Evolutionary conservation across 1,140 invertebrate genomes (phyloP).

Genomic region (Pararge aegeria): DNA sequence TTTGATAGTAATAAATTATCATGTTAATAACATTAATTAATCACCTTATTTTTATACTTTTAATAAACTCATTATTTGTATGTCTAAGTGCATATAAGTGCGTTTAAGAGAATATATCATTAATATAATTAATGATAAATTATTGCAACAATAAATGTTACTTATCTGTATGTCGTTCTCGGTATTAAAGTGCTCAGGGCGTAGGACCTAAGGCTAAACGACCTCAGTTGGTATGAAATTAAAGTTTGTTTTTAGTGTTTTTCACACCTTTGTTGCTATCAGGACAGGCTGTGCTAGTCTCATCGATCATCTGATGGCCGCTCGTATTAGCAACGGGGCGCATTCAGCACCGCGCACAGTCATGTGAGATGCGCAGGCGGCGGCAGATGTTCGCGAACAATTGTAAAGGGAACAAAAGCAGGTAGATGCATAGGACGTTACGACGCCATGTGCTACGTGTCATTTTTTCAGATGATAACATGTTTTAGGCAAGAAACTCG

Average conservation of each 20-base stretch:
- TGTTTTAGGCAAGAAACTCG: slow-evolving; percentile 66
- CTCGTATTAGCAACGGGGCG: slow-evolving; percentile 32
- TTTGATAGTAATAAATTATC: not conserved
- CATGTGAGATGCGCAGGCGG: slow-evolving; percentile 46
- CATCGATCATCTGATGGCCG: slow-evolving; percentile 35
- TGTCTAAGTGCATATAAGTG: not conserved
- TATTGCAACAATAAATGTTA: not conserved
- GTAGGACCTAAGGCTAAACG: slow-evolving; percentile 33
- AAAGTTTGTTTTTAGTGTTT: slow-evolving; percentile 21
- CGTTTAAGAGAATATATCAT: not conserved
- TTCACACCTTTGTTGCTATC: not conserved
- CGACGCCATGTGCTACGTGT: slow-evolving; percentile 72
- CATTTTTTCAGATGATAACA: slow-evolving; percentile 70
- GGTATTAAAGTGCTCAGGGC: slow-evolving; percentile 30
- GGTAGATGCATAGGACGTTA: slow-evolving; percentile 58
- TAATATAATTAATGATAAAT: not conserved
- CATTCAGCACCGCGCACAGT: slow-evolving; percentile 29
- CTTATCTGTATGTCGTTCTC: slow-evolving; percentile 19
- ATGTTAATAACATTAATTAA: not conserved
- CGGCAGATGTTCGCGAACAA: slow-evolving; percentile 67
- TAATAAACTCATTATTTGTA: no score
- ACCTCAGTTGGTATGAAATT: slow-evolving; percentile 33
- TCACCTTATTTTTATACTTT: not conserved
- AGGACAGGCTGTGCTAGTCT: no score
- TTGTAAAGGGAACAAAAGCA: slow-evolving; percentile 71